phyloP scores from a whole-genome alignment of 2,113 vertebrate genomes.

The Sylvia atricapilla region DNA sequence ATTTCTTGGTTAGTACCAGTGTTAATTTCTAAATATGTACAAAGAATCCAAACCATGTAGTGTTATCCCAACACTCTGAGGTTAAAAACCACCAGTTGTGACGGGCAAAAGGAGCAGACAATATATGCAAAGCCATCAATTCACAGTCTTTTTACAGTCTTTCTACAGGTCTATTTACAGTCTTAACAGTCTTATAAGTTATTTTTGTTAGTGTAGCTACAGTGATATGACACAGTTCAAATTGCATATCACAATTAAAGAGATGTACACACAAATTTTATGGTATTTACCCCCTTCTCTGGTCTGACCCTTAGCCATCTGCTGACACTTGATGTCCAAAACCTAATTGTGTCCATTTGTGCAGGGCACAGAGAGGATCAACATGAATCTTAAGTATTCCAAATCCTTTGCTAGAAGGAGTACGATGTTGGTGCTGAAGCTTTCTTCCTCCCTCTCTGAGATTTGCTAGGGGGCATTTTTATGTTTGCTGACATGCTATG shows the following conservation, averaged over 20 bases:
- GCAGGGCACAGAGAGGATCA: background rate
- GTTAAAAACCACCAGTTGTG: background rate
- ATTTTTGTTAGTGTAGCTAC: background rate
- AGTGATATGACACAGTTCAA: background rate
- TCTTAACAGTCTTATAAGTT: background rate
- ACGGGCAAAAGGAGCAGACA: background rate
- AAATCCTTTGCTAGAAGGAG: background rate
- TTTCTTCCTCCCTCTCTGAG: background rate
- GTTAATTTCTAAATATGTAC: background rate
- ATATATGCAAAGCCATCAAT: background rate
- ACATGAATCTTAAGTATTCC: fast-evolving
- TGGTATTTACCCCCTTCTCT: background rate
- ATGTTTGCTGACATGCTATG: background rate
- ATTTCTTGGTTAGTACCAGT: background rate
- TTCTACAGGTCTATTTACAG: background rate
- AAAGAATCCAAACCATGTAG: background rate
- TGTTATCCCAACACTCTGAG: background rate
- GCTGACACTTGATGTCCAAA: fast-evolving
- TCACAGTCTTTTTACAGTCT: background rate
- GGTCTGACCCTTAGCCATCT: background rate
- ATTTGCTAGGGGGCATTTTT: background rate
- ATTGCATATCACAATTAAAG: background rate
- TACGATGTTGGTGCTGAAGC: background rate
- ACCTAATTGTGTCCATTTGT: background rate
- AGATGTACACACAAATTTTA: background rate